A percentile compares a stretch with the other conserved stretches of the same genome.
Evolutionary conservation across 2,797 vertebrate genomes (phyloP).

Genomic region (Antennarius maculatus): DNA sequence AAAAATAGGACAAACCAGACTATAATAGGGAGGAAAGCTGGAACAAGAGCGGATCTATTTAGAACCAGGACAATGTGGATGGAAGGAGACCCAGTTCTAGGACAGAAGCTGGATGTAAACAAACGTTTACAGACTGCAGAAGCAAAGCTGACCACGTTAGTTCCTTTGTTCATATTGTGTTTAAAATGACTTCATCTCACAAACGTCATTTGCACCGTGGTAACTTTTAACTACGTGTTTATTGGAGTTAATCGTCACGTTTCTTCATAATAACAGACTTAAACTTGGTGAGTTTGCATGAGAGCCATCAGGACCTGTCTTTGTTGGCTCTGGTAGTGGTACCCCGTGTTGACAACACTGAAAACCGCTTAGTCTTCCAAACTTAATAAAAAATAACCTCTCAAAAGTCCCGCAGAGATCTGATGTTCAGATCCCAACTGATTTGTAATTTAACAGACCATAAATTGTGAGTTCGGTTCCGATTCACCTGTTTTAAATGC

Average conservation of each 20-base stretch:
- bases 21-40: not conserved
- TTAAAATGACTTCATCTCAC: not conserved
- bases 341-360: slow-evolving; percentile 49
- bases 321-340: slow-evolving; percentile 51
- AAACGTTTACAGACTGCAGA: not conserved
- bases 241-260: not conserved
- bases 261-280: not conserved
- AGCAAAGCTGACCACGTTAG: not conserved
- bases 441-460: not conserved
- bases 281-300: not conserved
- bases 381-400: not conserved
- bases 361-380: not conserved
- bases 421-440: rapidly evolving
- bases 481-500: not conserved
- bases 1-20: slow-evolving; percentile 19
- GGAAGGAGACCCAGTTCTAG: slow-evolving; percentile 7
- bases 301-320: slow-evolving; percentile 26
- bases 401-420: not conserved
- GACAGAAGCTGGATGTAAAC: slow-evolving; percentile 1
- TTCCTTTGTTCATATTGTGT: too few species aligned
- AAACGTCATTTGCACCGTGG: not conserved
- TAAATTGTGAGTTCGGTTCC: not conserved
- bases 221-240: too few species aligned
- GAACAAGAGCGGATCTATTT: slow-evolving; percentile 10
- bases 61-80: slow-evolving; percentile 11